Evolutionary conservation across 2,797 vertebrate genomes (phyloP).

Genomic region (Gastrophryne carolinensis): DNA sequence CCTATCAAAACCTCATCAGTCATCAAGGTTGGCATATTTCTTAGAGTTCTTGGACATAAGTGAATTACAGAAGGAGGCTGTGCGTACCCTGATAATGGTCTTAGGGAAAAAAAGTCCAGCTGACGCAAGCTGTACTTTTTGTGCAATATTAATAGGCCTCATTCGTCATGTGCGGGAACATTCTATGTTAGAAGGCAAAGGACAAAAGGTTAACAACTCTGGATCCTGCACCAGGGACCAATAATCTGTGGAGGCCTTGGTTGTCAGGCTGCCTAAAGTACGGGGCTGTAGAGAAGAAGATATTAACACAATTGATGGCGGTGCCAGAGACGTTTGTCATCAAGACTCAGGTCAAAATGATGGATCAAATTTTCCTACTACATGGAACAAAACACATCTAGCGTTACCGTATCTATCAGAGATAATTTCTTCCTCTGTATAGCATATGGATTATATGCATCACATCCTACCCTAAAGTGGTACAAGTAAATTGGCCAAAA

Average conservation of each 20-base stretch:
- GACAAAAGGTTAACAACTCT: conserved; percentile 31
- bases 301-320: conserved; percentile 37
- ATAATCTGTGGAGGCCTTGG: conserved; percentile 27
- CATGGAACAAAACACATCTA: not conserved
- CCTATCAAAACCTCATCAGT: too few species aligned
- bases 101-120: not conserved
- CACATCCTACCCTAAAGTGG: too few species aligned
- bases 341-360: conserved; percentile 24
- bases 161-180: conserved; percentile 24
- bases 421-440: too few species aligned
- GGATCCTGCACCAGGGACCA: conserved; percentile 10
- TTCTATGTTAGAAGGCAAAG: conserved; percentile 25
- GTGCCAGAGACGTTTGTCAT: conserved; percentile 17
- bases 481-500: too few species aligned
- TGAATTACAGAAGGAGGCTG: not conserved
- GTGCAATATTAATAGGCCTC: conserved; percentile 39
- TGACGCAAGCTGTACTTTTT: conserved; percentile 2
- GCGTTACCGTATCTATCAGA: too few species aligned
- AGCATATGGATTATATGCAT: too few species aligned
- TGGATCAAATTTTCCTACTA: not conserved
- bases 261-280: not conserved
- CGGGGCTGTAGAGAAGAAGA: conserved; percentile 6
- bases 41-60: not conserved
- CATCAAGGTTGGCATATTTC: not conserved
- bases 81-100: not conserved